A percentile compares a stretch with the other conserved stretches of the same genome.
phyloP scores from a whole-genome alignment of 2,888 invertebrate species.

The Fragum whitleyi region DNA sequence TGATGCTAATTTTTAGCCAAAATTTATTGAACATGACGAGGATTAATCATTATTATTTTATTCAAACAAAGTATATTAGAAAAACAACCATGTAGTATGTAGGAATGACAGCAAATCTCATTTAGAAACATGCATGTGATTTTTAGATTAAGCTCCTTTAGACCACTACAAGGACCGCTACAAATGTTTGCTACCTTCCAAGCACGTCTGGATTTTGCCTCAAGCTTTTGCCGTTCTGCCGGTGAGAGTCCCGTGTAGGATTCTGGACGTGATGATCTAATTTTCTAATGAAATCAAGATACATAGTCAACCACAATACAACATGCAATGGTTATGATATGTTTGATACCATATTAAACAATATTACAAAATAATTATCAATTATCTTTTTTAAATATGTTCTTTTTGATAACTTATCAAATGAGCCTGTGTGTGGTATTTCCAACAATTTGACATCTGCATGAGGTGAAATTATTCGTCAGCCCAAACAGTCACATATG shows the following conservation, averaged over 20 bases:
- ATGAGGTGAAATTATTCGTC: too few species aligned
- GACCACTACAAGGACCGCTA: background rate
- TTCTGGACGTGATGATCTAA: conserved; percentile 49
- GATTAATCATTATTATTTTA: too few species aligned
- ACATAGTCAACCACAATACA: conserved; percentile 38
- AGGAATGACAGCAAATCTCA: background rate
- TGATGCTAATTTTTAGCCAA: too few species aligned
- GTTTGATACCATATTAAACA: too few species aligned
- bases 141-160: conserved; percentile 11
- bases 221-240: conserved; percentile 55
- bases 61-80: too few species aligned
- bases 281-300: conserved; percentile 53
- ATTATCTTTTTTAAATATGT: too few species aligned
- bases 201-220: conserved; percentile 41
- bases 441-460: too few species aligned
- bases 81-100: background rate
- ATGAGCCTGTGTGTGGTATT: too few species aligned
- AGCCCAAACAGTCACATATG: too few species aligned
- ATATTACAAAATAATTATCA: too few species aligned
- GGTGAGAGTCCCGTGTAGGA: conserved; percentile 64
- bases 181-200: conserved; percentile 55
- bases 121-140: background rate
- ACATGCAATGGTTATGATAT: conserved; percentile 32
- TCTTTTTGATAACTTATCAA: too few species aligned
- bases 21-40: too few species aligned